These are phyloP conservation scores for Lucinisca nassula DNA, from an alignment of 2,888 invertebrate species.

Conservation along the genomic window DNA sequence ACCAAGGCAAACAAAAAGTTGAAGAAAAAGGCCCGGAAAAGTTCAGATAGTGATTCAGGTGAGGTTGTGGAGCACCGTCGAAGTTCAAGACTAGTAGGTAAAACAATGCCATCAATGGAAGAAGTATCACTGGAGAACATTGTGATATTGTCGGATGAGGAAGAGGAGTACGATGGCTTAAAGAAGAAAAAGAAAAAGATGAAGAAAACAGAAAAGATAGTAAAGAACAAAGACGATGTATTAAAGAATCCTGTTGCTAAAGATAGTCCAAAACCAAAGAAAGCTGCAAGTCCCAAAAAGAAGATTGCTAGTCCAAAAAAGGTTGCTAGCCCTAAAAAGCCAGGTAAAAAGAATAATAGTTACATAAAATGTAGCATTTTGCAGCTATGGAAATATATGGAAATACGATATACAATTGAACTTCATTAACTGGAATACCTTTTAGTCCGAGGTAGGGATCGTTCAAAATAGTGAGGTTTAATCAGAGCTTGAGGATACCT, in stretches of 20 bases:
- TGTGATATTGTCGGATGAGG: conserved; percentile 62
- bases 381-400: too few relatives aligned
- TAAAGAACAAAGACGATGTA: not conserved
- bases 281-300: not conserved
- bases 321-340: conserved; percentile 2
- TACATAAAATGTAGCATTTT: too few relatives aligned
- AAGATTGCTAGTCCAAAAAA: conserved; percentile 7
- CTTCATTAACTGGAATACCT: too few relatives aligned
- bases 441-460: too few relatives aligned
- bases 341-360: too few relatives aligned
- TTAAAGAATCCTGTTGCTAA: not conserved
- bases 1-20: not conserved
- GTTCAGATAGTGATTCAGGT: conserved; percentile 1
- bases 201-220: not conserved
- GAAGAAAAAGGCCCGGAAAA: conserved; percentile 21
- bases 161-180: conserved; percentile 14
- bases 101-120: conserved; percentile 59
- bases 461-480: too few relatives aligned
- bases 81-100: conserved; percentile 53
- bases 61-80: conserved; percentile 26
- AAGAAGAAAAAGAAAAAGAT: conserved; percentile 29
- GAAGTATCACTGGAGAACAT: conserved; percentile 63
- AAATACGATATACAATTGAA: too few relatives aligned
- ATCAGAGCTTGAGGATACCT: too few relatives aligned
- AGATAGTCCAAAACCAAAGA: not conserved